Base-by-base conservation (phyloP, 1,140 invertebrate genomes). In the Capitella teleta region DNA sequence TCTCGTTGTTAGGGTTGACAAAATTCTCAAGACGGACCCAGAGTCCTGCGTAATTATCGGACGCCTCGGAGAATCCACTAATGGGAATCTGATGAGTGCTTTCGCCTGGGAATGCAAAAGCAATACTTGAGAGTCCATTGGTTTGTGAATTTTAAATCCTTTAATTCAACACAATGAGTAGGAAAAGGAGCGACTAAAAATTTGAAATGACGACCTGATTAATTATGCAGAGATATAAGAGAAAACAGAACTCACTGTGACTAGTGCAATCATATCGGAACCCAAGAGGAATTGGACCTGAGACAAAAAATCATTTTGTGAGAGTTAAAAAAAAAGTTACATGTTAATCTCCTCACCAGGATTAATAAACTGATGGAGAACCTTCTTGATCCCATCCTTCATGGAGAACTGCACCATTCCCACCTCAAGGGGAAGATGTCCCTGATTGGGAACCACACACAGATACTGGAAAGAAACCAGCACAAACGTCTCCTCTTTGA, bases 381-480 rank as follows among this genome's bases (percentile, higher is more conserved):
- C 36, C 41, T 61, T 61, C 1, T 42, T 61, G 14, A 70, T 64
- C 10, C 68, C 67, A 28, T 62, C 48, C 4, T 50, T 46, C 10
- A 70, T 49, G 38, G 48, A 60, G 47, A 61, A 70, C 44, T 68
- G 60, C 16, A 68, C 52, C 1, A 64, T 42, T 3, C 56, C 61
- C 1, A 69, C 58, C 48, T 70, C 68, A 28, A 47, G 45, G n/a
- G 68, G 68, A 8, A 66, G 38, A 36, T 59, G 66, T 34, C 66
- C 58, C 4, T 53, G 57, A 23, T 66, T 60, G 18, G 61, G 59
- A n/a, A 64, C 64, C 23, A 58, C 55, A 59, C 64, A 66, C 32
- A 67, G 45, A 10, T 49, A 55, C 47, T 67, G 62, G 32, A 69
- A 60, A 40, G 64, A 58, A 8, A 65, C 57, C 6, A 68, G 57